Evolutionary conservation across 2,113 vertebrate genomes (phyloP).

Genomic region (Anarrhichthys ocellatus): DNA sequence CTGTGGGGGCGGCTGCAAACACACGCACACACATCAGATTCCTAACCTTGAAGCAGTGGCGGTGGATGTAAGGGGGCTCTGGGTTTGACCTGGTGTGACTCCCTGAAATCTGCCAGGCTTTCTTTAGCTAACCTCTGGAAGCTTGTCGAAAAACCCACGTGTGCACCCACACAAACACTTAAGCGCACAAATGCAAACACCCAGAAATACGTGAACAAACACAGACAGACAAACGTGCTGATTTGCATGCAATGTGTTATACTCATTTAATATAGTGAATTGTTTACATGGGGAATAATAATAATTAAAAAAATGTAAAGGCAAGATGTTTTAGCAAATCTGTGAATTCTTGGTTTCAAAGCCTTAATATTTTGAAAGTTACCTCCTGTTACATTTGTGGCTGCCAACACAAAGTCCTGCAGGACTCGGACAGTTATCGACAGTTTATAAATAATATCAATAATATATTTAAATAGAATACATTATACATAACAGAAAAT

Average conservation of each 20-base stretch:
- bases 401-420: neutral
- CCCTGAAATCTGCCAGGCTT: slow-evolving; percentile 55
- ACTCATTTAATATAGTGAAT: neutral
- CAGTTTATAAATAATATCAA: neutral
- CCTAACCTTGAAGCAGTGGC: slow-evolving; percentile 62
- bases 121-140: slow-evolving; percentile 53
- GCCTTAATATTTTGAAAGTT: neutral
- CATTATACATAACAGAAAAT: neutral
- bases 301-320: neutral
- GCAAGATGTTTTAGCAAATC: neutral
- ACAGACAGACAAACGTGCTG: slow-evolving; percentile 5
- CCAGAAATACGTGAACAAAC: slow-evolving; percentile 6
- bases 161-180: slow-evolving; percentile 47
- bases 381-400: neutral
- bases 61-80: slow-evolving; percentile 50
- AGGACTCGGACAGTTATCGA: neutral
- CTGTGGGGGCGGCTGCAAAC: slow-evolving; percentile 74
- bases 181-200: slow-evolving; percentile 17
- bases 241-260: slow-evolving; percentile 6
- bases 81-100: slow-evolving; percentile 54
- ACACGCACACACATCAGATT: slow-evolving; percentile 40
- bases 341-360: slow-evolving; percentile 2
- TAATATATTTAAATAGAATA: neutral
- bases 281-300: slow-evolving; percentile 1
- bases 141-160: slow-evolving; percentile 44